phyloP scores from a whole-genome alignment of 2,113 vertebrate genomes.

The Hepsetus odoe region DNA sequence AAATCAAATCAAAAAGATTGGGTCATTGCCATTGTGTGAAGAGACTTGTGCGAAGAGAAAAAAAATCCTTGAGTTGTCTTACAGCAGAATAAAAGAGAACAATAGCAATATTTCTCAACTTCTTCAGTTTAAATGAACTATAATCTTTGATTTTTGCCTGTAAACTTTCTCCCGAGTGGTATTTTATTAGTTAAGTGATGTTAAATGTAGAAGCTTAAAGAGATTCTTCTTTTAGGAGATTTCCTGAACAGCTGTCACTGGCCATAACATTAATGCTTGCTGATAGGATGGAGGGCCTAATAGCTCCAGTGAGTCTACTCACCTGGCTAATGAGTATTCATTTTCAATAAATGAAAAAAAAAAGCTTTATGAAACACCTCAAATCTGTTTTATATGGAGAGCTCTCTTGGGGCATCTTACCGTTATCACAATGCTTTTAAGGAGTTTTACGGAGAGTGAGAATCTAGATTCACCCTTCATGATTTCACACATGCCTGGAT shows the following conservation, averaged over 20 bases:
- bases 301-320: conserved; percentile 36
- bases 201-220: neutral
- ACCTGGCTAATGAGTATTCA: conserved; percentile 41
- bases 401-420: conserved; percentile 18
- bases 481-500: conserved; percentile 47
- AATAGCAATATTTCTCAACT: neutral
- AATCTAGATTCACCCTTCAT: conserved; percentile 46
- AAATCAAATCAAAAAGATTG: too few species aligned
- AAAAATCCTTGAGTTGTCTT: too few species aligned
- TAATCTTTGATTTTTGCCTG: conserved; percentile 6
- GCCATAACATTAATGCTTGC: conserved; percentile 34
- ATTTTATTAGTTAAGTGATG: neutral
- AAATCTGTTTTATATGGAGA: conserved; percentile 11
- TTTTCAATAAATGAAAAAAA: conserved; percentile 47
- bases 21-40: too few species aligned
- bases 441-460: conserved; percentile 40
- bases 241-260: conserved; percentile 38
- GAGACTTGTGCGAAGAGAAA: too few species aligned
- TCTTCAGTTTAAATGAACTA: neutral
- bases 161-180: neutral
- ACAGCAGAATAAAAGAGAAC: neutral
- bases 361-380: conserved; percentile 47
- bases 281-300: conserved; percentile 33
- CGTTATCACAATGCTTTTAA: conserved; percentile 34
- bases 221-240: neutral